Conservation (phyloP, 30 jellyfish, hydroid and myxozoan genomes). For the Aurelia aurita region DNA sequence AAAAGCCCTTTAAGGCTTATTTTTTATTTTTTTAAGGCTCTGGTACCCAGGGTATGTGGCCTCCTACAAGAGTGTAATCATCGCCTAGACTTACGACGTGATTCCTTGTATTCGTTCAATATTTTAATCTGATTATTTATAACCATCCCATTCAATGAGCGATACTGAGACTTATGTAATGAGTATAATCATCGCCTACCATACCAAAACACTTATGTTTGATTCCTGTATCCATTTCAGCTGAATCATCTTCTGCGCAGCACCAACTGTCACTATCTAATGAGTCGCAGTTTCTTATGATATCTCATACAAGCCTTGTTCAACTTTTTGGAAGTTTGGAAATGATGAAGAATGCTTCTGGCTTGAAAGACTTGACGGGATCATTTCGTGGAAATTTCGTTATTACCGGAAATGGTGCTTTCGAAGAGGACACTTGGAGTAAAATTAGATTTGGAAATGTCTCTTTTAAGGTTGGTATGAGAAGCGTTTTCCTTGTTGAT, state of each 20-base stretch:
- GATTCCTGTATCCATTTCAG: too few species aligned
- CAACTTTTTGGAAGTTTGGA: constrained; percentile 1
- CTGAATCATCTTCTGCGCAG: neutral
- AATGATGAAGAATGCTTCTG: neutral
- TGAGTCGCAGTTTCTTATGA: constrained; percentile 51
- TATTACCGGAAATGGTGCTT: constrained; percentile 16
- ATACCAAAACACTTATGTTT: too few species aligned
- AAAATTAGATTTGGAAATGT: constrained; percentile 17
- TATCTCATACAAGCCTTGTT: constrained; percentile 37
- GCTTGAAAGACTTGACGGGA: constrained; percentile 1
- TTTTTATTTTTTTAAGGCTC: too few species aligned
- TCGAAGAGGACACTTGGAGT: constrained; percentile 54
- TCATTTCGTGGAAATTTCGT: constrained; percentile 61
- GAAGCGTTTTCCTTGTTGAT: neutral
- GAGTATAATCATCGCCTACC: too few species aligned
- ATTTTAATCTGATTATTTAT: too few species aligned
- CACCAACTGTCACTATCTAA: constrained; percentile 49
- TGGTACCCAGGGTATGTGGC: too few species aligned
- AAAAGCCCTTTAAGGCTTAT: too few species aligned
- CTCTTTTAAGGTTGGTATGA: constrained; percentile 19
- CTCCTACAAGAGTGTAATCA: too few species aligned
- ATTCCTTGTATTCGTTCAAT: too few species aligned
- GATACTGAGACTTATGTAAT: too few species aligned
- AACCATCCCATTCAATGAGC: too few species aligned
- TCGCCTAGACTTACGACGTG: too few species aligned